Evolutionary conservation across 2,797 vertebrate species (phyloP), one percentile per base, ranked within the genome.

Genomic region (Sebastes iracundus): DNA sequence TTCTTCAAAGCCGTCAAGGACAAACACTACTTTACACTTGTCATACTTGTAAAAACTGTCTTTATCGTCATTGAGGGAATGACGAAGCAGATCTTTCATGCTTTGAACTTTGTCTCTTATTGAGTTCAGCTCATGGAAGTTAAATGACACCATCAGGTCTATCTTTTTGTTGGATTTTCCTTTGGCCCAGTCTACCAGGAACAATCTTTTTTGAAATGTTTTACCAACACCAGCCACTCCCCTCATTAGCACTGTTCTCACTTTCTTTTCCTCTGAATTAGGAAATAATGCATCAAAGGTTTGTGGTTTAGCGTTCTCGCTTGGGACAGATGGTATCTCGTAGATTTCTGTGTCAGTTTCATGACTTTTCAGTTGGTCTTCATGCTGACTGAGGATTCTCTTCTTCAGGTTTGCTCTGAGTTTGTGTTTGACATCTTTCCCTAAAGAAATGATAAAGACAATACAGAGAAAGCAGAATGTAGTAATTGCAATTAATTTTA

Each of bases 1-100:
- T 77, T 91, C 0, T 73, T 94, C 93, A 77, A 95, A 73, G 1
- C 83, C 90, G 82, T 95, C 93, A 4, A 93, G 90, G 55, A 94
- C 38, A 59, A 94, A 89, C 42, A 68, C n/a, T 16, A 92, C 3
- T 25, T 85, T 77, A 42, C 53, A 86, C 6, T 81, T 4, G 1
- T 86, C 46, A 7, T 85, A 84, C 3, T 30, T 4, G 6, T 23
- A 27, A 46, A 13, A 0, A 60, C 0, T 23, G 3, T 0, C 11
- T 56, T 73, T 20, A 1, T 22, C 5, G 5, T 79, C 20, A 0
- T 2, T 23, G 8, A 91, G 58, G 14, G 77, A 80, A 4, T 23
- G 0, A 2, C 33, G 4, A 2, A 94, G 22, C 49, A 94, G 61
- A 2, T 82, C 52, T 4, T 77, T 6, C 72, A 94, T 28, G 38